Evolutionary conservation across 2,113 vertebrate species (phyloP), one percentile per base, ranked within the genome.

Genomic region (Alligator sinensis): DNA sequence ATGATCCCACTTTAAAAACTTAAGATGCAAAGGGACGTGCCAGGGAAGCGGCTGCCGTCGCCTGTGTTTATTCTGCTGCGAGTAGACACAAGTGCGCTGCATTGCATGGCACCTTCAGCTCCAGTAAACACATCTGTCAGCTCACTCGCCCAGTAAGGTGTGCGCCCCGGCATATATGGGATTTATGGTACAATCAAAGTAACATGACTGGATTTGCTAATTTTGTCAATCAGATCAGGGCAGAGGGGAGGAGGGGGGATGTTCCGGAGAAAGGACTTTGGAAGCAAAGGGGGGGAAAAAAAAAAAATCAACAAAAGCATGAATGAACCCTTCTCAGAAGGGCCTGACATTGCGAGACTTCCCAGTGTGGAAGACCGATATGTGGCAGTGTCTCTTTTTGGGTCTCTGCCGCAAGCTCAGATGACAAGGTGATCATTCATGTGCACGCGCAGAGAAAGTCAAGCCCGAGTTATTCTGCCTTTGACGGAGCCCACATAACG

Each of bases 81-180:
- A 92, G 96, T 87, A 92, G 96, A 95, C 89, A 83, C 94, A 95
- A 93, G 94, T 66, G 61, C 94, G 90, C 94, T 96, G 95, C 92
- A 94, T 96, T 94, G 82, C 83, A 55, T 6, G 25, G 91, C 96
- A 96, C 95, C 96, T 96, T 95, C 95, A 97, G 96, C 96, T 96
- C 92, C 96, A 94, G 95, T 96, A 97, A 96, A 97, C 96, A 96
- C 93, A 97, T 96, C 93, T 96, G 96, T 96, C 96, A 96, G 94
- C 94, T 94, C 89, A 80, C 94, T 92, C 94, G 94, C 96, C 95
- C 96, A 96, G 96, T 97, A 96, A 94, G 92, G 93, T 93, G 91
- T 60, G 80, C 34, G 13, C 22, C 90, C 94, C 84, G 1, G 14
- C 91, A 92, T 94, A 88, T 15, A 12, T 72, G 87, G 95, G 96